phyloP scores from a whole-genome alignment of 2,797 vertebrate genomes.

The Streptopelia turtur region DNA sequence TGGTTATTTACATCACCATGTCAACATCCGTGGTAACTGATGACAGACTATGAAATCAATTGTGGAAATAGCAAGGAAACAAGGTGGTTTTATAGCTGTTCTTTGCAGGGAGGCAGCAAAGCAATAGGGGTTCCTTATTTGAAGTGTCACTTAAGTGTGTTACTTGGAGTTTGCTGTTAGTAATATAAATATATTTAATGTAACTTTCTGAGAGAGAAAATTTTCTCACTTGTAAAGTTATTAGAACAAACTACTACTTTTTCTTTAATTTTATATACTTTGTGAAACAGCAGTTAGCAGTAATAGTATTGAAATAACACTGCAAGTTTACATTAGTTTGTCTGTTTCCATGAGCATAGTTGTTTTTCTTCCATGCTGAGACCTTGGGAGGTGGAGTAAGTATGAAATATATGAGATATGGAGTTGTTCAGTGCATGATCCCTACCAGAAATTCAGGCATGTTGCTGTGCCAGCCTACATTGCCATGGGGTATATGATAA shows the following conservation, averaged over 20 bases:
- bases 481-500: background rate
- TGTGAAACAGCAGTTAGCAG: background rate
- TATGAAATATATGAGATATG: accelerated
- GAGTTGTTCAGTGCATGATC: background rate
- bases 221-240: background rate
- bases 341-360: background rate
- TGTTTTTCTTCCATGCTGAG: background rate
- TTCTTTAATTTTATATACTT: background rate
- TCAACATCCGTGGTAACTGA: background rate
- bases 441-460: background rate
- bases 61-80: background rate
- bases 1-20: background rate
- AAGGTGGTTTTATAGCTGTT: background rate
- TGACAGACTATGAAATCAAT: background rate
- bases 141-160: background rate
- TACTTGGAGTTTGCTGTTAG: background rate
- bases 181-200: background rate
- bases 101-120: background rate
- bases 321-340: background rate
- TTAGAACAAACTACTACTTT: background rate
- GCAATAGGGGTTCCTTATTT: background rate
- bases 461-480: background rate
- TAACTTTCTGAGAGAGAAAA: background rate
- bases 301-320: background rate
- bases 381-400: background rate